Percentiles rank a stretch among this genome's conserved stretches.
phyloP scores from a whole-genome alignment of 2,888 invertebrate species.

The Rosalia funebris region DNA sequence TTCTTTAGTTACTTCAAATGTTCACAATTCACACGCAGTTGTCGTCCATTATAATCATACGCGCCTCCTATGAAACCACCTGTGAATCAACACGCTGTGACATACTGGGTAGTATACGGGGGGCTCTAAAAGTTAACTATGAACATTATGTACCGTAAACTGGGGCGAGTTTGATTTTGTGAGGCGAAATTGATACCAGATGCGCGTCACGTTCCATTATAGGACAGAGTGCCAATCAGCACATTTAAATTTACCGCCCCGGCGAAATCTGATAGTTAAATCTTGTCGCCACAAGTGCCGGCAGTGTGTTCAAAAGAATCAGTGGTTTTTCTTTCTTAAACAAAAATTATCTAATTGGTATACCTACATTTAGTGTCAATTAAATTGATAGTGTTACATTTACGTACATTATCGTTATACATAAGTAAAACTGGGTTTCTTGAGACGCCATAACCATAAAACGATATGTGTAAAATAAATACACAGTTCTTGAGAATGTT shows the following conservation, averaged over 20 bases:
- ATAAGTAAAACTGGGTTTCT: not conserved
- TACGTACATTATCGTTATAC: not conserved
- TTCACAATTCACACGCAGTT: no score
- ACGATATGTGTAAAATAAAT: not conserved
- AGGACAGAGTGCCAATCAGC: not conserved
- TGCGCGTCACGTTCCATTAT: not conserved
- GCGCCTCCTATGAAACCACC: no score
- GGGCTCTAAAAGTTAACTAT: no score
- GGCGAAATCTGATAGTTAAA: not conserved
- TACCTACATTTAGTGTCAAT: not conserved
- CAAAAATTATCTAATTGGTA: no score
- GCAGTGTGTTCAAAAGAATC: not conserved
- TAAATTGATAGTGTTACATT: not conserved
- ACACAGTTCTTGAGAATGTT: not conserved
- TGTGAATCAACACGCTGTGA: no score
- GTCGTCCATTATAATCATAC: no score
- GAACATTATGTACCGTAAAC: not conserved
- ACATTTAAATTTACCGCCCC: not conserved
- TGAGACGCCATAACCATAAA: not conserved
- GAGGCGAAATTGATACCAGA: not conserved
- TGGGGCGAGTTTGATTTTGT: not conserved
- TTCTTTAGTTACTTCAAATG: no score
- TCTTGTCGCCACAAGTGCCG: not conserved
- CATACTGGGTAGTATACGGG: no score
- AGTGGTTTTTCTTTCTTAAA: not conserved